Evolutionary conservation across 2,888 invertebrate species (phyloP), one percentile per base, ranked within the genome.

Genomic region (Catotricha subobsoleta): DNA sequence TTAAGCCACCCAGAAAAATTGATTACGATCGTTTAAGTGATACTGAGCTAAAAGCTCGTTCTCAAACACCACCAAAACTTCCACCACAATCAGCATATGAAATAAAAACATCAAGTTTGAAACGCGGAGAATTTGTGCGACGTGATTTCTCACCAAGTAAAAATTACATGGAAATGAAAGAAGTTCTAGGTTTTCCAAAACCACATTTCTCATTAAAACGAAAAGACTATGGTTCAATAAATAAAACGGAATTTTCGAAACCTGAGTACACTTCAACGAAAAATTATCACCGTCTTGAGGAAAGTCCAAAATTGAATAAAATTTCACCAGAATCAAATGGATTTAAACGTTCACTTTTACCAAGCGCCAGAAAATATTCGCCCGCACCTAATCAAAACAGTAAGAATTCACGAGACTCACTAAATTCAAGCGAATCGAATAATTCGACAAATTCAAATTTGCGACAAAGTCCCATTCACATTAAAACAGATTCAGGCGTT

Each of bases 1-100:
- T 49, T 13, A 50, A 50, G 36, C 47, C 49, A 15, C 48, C 48
- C 2, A 31, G 47, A n/a, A 50, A 50, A 42, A 48, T 48, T 18
- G 50, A 50, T 18, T 50, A 50, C 28, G 49, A 49, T 41, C 45
- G 50, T 3, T 38, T 50, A 7, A 48, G 48, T 40, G 49, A 50
- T 39, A 45, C 48, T 0, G 48, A 49, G 23, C 19, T 46, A 9
- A 50, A 48, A 33, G 47, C 48, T 39, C 43, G 45, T 12, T 45
- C 48, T 6, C 41, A 44, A 44, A 49, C 47, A 23, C 48, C 48
- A 28, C 49, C 49, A 27, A 48, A 48, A 39, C n/a, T 30, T 13
- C 43, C 42, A 16, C 31, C 40, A 13, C 47, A 46, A 30, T 40
- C 36, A 8, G 27, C 44, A 33, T 50, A 45, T 19, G 49, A 49